phyloP scores from a whole-genome alignment of 2,797 vertebrate species.

The Alosa sapidissima region DNA sequence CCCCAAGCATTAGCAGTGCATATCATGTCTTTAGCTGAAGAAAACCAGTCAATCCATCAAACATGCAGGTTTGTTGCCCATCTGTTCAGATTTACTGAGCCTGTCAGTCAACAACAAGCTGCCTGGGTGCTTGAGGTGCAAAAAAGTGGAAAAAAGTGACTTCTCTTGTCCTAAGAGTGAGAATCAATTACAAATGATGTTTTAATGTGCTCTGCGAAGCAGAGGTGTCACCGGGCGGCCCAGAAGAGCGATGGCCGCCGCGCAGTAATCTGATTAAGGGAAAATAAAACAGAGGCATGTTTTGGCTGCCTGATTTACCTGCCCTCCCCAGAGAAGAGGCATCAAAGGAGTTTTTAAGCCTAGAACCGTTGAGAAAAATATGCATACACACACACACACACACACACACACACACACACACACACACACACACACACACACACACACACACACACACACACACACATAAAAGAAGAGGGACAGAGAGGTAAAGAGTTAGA shows the following conservation, averaged over 20 bases:
- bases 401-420: not conserved
- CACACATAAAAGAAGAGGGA: slow-evolving; percentile 37
- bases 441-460: slow-evolving; percentile 46
- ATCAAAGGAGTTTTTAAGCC: slow-evolving; percentile 19
- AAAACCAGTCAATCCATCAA: not conserved
- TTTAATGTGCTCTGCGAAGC: slow-evolving; percentile 13
- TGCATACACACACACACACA: not conserved
- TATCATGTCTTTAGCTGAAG: not conserved
- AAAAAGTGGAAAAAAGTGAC: not conserved
- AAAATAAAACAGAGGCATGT: slow-evolving; percentile 52
- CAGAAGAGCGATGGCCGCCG: slow-evolving; percentile 34
- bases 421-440: slow-evolving; percentile 45
- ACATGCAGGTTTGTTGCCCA: not conserved
- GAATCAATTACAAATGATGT: slow-evolving; percentile 23
- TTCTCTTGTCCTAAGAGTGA: slow-evolving; percentile 16
- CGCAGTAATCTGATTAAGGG: slow-evolving; percentile 41
- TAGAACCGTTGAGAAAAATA: not conserved
- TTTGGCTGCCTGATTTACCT: slow-evolving; percentile 48
- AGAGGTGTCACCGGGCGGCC: not conserved
- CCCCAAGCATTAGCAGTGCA: not conserved
- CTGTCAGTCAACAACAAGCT: not conserved
- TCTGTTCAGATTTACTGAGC: not conserved
- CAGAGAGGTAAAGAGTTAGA: not conserved
- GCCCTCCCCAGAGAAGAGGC: slow-evolving; percentile 43
- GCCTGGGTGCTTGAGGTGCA: not conserved